A percentile compares a stretch with the other conserved stretches of the same genome.
phyloP scores from a whole-genome alignment of 2,797 vertebrate species.

The Oreortyx pictus region DNA sequence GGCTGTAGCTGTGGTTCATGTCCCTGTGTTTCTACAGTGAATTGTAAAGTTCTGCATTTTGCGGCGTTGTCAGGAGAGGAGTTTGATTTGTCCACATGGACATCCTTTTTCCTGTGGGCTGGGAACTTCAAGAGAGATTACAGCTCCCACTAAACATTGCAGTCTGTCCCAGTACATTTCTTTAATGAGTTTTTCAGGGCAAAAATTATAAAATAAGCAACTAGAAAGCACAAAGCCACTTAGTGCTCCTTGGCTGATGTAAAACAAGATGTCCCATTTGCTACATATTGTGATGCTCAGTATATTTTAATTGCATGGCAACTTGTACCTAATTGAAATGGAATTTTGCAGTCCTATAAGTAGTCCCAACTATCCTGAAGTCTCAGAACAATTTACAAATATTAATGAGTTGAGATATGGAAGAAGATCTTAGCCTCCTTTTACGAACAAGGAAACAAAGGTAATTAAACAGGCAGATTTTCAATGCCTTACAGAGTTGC shows the following conservation, averaged over 20 bases:
- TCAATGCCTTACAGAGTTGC: background rate
- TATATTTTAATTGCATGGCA: constrained; percentile 51
- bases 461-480: constrained; percentile 28
- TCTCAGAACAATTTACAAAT: constrained; percentile 66
- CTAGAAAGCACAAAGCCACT: constrained; percentile 18
- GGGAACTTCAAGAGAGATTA: background rate
- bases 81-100: background rate
- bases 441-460: constrained; percentile 17
- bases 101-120: constrained; percentile 3
- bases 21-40: background rate
- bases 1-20: background rate
- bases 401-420: constrained; percentile 46
- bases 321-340: constrained; percentile 20
- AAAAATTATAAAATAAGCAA: constrained; percentile 48
- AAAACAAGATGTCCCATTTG: constrained; percentile 51
- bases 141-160: background rate
- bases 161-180: constrained; percentile 38
- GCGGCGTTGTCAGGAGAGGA: background rate
- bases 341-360: constrained; percentile 17
- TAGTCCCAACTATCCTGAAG: constrained; percentile 44
- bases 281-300: constrained; percentile 25
- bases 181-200: constrained; percentile 56
- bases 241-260: constrained; percentile 29
- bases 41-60: background rate
- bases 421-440: background rate